Base-by-base conservation (phyloP, 2,888 invertebrate species). In the Clivina fossor region DNA sequence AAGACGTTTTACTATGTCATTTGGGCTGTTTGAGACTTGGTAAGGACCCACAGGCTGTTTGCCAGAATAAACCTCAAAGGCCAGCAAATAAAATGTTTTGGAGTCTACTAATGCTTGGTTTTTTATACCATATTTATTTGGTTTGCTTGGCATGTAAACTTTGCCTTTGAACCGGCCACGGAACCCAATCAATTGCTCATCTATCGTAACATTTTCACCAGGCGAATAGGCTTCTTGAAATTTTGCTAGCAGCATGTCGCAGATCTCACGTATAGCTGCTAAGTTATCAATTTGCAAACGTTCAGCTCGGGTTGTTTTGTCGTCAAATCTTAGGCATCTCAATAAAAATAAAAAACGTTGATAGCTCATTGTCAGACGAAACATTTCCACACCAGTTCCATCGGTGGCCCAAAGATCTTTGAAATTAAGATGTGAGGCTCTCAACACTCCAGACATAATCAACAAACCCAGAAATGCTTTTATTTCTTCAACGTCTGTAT, bases 71-170 rank as follows among this genome's bases (percentile, higher is more conserved):
- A 53, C 20, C 20, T 53, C 33, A 5, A 53, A 8, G 13, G 16
- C 13, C 13, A n/a, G 22, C n/a, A 43, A 40, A 43, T 60, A 62
- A 54, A 43, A 60, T 26, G 50, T 57, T 46, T 44, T 58, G 19
- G 22, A 37, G 40, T 59, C 56, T 43, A 56, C 38, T 7, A 59
- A 22, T 9, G 56, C 51, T 22, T 48, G 57, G 28, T 61, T 43
- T 26, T 55, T 53, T 19, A 50, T 54, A 24, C 58, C 40, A 26
- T 62, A 58, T 28, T 61, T 58, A 7, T 43, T 55, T 33, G 64
- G 47, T 57, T 56, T 61, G 18, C 38, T 43, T 15, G 62, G 61
- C 11, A 30, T 15, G 16, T 46, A 46, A 4, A 30, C 18, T 5
- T 13, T 7, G 41, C 49, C 49, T 3, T 2, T 20, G 16, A 48